Evolutionary conservation across 2,888 invertebrate species (phyloP), one percentile per base, ranked within the genome.

Genomic region (Desoria tigrina): DNA sequence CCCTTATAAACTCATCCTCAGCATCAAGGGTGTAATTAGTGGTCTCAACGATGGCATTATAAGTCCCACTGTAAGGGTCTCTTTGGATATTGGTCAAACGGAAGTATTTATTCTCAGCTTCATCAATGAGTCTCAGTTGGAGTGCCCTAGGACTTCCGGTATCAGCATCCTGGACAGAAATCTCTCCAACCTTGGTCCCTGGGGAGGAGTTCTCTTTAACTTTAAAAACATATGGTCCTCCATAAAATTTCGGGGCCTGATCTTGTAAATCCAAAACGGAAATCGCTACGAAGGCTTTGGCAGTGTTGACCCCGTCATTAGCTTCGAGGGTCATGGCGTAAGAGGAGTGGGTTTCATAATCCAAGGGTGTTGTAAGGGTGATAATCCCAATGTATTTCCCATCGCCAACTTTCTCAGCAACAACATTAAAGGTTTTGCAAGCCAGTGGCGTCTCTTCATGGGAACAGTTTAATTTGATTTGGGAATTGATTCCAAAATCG

Each of bases 261-360:
- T 72, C 69, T 78, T 86, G 93, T 0, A 90, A 86, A 78, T 93
- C 93, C 66, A 86, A 81, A 6, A 93, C 85, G 45, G 88, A 86
- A 0, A 89, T 87, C 0, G 90, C 86, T 14, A 93, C 85, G 50
- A 88, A 88, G 0, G 91, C 90, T 18, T 85, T 81, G 0, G 90
- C 86, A 53, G 85, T 85, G 58, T 80, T 78, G 1, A 87, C 86
- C 9, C 83, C 82, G 76, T 90, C 90, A 1, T 82, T 81, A 0
- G 90, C 90, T 74, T 85, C 82, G 1, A 90, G 79, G 54, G 86
- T 86, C 74, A 90, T 83, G 21, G 88, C 84, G 77, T 88, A 90
- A 0, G 89, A 87, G 11, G 89, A 86, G 57, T 88, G 83, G 65
- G 86, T 86, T 78, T 93, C 92, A 78, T 86, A 93, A 79, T 93